Conservation (phyloP, 2,888 invertebrate species). For the Erannis defoliaria region DNA sequence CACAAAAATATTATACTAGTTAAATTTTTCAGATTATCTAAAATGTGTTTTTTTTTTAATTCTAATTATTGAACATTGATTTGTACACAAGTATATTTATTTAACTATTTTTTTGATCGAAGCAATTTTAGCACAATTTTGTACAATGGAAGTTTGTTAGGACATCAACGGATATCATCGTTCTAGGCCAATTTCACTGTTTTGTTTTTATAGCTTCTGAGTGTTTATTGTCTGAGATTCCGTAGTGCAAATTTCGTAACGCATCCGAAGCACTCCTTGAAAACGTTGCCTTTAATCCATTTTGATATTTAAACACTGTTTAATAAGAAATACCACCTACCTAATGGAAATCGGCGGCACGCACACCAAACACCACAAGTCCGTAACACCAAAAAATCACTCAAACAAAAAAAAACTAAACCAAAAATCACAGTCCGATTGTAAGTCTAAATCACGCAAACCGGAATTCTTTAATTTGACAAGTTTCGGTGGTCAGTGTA, state of each 20-base stretch:
- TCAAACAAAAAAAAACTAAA: constrained; percentile 62
- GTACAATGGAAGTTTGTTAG: not conserved
- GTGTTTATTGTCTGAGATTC: not conserved
- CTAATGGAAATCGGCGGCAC: constrained; percentile 44
- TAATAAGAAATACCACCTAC: constrained; percentile 47
- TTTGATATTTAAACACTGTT: not conserved
- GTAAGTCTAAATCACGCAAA: constrained; percentile 59
- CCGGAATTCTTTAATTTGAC: constrained; percentile 80
- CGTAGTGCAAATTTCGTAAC: constrained; percentile 2
- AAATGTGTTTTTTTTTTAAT: no score
- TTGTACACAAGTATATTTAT: no score
- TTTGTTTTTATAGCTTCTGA: not conserved
- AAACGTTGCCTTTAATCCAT: constrained; percentile 1
- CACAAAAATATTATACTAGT: no score
- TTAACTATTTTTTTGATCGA: no score
- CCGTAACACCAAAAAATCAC: constrained; percentile 61
- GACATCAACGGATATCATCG: not conserved
- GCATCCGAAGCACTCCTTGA: not conserved
- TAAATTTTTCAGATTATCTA: no score
- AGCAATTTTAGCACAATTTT: no score
- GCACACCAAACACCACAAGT: constrained; percentile 50
- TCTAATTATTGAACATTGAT: no score
- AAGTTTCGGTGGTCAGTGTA: constrained; percentile 80
- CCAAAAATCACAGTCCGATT: constrained; percentile 64
- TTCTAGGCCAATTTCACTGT: constrained; percentile 12